Percentiles rank a stretch among this genome's conserved stretches.
Conservation (phyloP, 2,113 vertebrate species). For the Eretmochelys imbricata region DNA sequence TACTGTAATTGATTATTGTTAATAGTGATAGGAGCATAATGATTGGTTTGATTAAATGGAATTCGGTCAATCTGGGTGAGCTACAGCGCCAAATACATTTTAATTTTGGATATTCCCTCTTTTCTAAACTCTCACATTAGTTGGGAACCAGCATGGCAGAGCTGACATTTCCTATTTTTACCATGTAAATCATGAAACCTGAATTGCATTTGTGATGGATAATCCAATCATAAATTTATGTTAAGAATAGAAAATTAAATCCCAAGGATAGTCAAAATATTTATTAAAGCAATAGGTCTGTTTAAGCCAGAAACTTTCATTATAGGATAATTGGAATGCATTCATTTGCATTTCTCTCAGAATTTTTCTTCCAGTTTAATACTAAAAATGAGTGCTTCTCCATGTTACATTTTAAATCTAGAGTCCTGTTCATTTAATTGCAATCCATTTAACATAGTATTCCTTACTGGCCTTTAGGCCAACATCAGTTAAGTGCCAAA, state of each 20-base stretch:
- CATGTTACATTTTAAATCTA: background rate
- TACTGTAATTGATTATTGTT: background rate
- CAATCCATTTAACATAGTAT: background rate
- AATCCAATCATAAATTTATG: slow-evolving; percentile 1
- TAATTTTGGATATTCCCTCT: background rate
- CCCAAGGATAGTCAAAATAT: slow-evolving; percentile 21
- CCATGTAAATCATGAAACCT: background rate
- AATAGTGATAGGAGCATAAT: background rate
- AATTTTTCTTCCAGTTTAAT: background rate
- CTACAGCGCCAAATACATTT: background rate
- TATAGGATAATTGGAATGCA: background rate
- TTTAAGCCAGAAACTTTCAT: slow-evolving; percentile 4
- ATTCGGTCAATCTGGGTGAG: background rate
- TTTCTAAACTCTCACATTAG: background rate
- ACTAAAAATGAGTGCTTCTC: background rate
- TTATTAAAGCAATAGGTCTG: slow-evolving; percentile 34
- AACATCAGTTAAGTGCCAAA: background rate
- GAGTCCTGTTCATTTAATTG: background rate
- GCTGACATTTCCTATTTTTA: background rate
- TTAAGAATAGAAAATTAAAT: slow-evolving; percentile 28
- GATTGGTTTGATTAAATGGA: background rate
- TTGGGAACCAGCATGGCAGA: slow-evolving; percentile 1
- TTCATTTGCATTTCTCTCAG: slow-evolving; percentile 27
- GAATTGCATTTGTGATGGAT: slow-evolving; percentile 17
- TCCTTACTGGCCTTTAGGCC: background rate